Base-by-base conservation (phyloP, 2,113 vertebrate species). In the Petromus typicus region DNA sequence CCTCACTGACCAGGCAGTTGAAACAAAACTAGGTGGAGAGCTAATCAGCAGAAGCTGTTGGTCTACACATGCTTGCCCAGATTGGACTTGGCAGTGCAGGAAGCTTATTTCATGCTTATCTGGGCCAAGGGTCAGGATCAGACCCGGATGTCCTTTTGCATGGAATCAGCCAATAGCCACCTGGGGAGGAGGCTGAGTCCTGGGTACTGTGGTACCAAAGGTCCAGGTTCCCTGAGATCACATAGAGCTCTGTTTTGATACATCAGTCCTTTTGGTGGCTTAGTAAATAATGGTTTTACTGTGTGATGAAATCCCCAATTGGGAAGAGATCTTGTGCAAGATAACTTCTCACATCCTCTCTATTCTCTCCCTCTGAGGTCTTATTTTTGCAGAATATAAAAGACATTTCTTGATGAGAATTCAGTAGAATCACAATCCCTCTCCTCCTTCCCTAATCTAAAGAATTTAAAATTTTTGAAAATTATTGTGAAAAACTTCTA, bases 331-430 rank as follows among this genome's bases (percentile, higher is more conserved):
- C 64, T 86, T 86, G n/a, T 71, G n/a, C 30, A 89, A 87, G 57
- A 80, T 61, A 59, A 18, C 43, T 93, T 89, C 63, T 91, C 69
- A 71, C 22, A 56, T 43, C 43, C 61, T 25, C 34, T 54, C 54
- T 69, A 66, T 69, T 81, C 14, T 18, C 30, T 79, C 25, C 20
- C 67, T 69, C 69, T 92, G 34, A 43, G 73, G 40, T 85, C 48
- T 88, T 92, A 87, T 73, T 83, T 96, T 95, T 96, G 16, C 43
- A 94, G 89, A 96, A 79, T 43, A 54, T 43, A 71, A 14, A 76
- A 95, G 86, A 91, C 1, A 78, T 48, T 85, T 87, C 56, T 67
- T 78, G 11, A 61, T 71, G 76, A 84, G 64, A 93, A 82, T 83
- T 85, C 30, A 54, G 13, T 20, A 40, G 17, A 9, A 5, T 90